A percentile compares a stretch with the other conserved stretches of the same genome.
Conservation (phyloP, 2,888 invertebrate genomes). For the Cynaeus angustus region DNA sequence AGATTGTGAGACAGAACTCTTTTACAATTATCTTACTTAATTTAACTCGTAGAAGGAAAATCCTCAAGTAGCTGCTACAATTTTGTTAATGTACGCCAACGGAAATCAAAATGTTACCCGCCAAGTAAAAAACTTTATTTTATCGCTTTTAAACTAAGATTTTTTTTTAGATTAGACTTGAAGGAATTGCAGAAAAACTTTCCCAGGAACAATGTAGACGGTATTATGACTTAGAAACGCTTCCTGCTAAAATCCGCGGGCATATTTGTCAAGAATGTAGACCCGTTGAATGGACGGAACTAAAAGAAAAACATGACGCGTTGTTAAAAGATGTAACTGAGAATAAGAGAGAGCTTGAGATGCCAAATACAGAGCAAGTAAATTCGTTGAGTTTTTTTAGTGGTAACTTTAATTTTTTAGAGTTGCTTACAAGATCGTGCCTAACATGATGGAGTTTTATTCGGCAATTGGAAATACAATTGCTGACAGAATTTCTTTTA, state of each 20-base stretch:
- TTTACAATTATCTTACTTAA: neutral
- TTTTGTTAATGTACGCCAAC: conserved; percentile 69
- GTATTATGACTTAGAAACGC: conserved; percentile 69
- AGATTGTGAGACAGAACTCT: conserved; percentile 68
- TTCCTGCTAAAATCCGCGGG: conserved; percentile 65
- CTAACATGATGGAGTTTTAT: conserved; percentile 14
- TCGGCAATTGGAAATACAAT: neutral
- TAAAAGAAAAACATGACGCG: conserved; percentile 70
- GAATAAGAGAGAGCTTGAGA: conserved; percentile 64
- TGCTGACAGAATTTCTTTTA: conserved; percentile 12
- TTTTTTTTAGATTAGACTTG: conserved; percentile 70
- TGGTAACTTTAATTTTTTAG: neutral
- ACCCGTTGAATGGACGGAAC: conserved; percentile 70
- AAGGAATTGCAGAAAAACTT: conserved; percentile 69
- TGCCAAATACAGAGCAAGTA: conserved; percentile 73
- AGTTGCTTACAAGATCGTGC: conserved; percentile 20
- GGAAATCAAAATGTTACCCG: conserved; percentile 56
- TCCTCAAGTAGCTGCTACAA: conserved; percentile 70
- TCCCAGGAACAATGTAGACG: conserved; percentile 63
- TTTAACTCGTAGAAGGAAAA: conserved; percentile 67
- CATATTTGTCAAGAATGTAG: conserved; percentile 71
- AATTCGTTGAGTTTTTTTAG: no score
- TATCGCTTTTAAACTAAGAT: conserved; percentile 6
- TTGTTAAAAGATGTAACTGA: conserved; percentile 64
- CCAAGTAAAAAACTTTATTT: conserved; percentile 59